Conservation (phyloP, 2,888 invertebrate genomes). For the Drosophila picticornis region DNA sequence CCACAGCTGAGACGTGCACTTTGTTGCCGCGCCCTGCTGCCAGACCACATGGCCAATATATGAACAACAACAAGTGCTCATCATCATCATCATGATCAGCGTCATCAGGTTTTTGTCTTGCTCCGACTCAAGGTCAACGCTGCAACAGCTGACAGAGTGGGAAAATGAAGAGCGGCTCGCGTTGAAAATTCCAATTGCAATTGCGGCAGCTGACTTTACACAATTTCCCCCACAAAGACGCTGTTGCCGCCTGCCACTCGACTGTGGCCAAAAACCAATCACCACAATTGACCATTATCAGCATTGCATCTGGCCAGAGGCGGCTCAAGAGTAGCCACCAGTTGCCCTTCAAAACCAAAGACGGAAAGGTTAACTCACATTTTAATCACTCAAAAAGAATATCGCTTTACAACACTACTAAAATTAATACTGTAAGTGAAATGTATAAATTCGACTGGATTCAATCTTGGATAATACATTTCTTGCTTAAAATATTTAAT, state of each 20-base stretch:
- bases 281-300: neutral
- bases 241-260: constrained; percentile 3
- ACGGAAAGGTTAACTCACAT: neutral
- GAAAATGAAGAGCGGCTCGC: constrained; percentile 1
- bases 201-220: constrained; percentile 1
- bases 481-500: neutral
- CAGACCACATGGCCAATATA: neutral
- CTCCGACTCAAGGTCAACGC: constrained; percentile 1
- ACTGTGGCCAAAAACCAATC: constrained; percentile 1
- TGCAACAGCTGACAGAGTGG: constrained; percentile 3
- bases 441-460: neutral
- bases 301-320: neutral
- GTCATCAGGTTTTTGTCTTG: neutral
- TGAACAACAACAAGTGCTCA: neutral
- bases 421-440: neutral
- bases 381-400: neutral
- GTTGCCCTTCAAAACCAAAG: neutral
- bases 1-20: constrained; percentile 12
- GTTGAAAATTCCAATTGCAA: neutral
- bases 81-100: neutral
- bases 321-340: neutral
- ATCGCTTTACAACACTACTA: too few relatives aligned
- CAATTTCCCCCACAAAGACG: neutral
- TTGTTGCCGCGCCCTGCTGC: neutral
- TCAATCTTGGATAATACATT: neutral